Base-by-base conservation (phyloP, 1,140 invertebrate genomes). In the Branchinecta lynchi region DNA sequence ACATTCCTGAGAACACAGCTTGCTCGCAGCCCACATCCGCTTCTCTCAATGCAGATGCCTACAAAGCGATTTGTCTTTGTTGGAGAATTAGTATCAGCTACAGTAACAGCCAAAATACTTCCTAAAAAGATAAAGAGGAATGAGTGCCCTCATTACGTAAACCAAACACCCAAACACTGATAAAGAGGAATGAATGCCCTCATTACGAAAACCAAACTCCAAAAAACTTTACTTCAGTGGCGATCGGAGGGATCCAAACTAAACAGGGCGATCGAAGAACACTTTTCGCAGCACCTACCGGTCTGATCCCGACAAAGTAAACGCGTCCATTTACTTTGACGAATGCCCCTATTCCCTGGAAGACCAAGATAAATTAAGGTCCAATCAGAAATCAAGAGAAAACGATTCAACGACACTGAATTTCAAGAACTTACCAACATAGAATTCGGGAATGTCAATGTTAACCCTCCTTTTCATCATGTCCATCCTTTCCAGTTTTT, bases 361-460 rank as follows among this genome's bases (percentile, higher is more conserved):
- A 5, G 32, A 1, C 1, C 32, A 32, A 32, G 32, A 32, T 5
- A 32, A 32, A 32, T 5, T 32, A 32, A 32, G 32, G 32, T 32
- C 32, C 32, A 32, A 5, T 32, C 32, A 32, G 32, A 32, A 32
- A 32, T 32, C 32, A 32, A 32, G 32, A 32, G 32, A 32, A 32
- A 32, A 32, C 32, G 32, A 32, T 32, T 1, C 32, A 32, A 32
- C 32, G 5, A 32, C 32, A 32, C 32, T 3, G 32, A 32, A 32
- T 32, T 32, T 32, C 32, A 32, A 32, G 32, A 32, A 32, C 87
- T 80, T 78, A 89, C 89, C 95, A 76, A 97, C 93, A 83, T 97
- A 98, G 82, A 98, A 98, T 78, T 97, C 94, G 6, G 96, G 96
- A 73, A 99, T 90, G 76, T 90, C 86, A 70, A 99, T 82, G 71